Evolutionary conservation across 2,888 invertebrate genomes (phyloP), one percentile per base, ranked within the genome.

Genomic region (Drosophila longiperda): DNA sequence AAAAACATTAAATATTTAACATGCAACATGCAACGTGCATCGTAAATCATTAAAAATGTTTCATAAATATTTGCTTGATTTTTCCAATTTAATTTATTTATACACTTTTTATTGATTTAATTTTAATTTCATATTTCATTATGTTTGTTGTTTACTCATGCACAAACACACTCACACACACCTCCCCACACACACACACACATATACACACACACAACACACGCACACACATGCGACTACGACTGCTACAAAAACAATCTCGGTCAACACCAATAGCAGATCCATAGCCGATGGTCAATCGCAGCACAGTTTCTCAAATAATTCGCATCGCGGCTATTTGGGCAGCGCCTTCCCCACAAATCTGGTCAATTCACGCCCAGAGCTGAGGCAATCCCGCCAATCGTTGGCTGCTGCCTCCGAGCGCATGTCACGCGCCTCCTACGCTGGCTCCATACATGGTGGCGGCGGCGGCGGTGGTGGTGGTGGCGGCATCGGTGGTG

Each of bases 211-310:
- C 40, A 72, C 65, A 48, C 26, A 58, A 62, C 49, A 63, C 62
- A 61, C 50, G 61, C 57, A 64, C 53, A 60, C 32, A 36, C 63
- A 54, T 20, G 32, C 42, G 45, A 52, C 66, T 36, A 52, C 33
- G n/a, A 58, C 52, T 15, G 38, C 60, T 45, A 45, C 45, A 45
- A 12, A 36, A 7, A 8, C 23, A 45, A 45, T 45, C 23, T 23
- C 26, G 45, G 23, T 15, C 45, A 45, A 62, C 53, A 34, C 4
- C 36, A 45, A 38, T 50, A 73, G 76, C 83, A 95, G 97, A 89
- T 97, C 97, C 73, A 95, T 97, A 83, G 97, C 97, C 73, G 97
- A 98, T 92, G 97, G 97, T 72, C 97, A 97, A 93, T 97, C 97
- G 65, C 97, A 97, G 92, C 96, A 97, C 92, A 97, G 97, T 92